Conservation (phyloP, 2,888 invertebrate species). For the Cryptocheilus praepositus region DNA sequence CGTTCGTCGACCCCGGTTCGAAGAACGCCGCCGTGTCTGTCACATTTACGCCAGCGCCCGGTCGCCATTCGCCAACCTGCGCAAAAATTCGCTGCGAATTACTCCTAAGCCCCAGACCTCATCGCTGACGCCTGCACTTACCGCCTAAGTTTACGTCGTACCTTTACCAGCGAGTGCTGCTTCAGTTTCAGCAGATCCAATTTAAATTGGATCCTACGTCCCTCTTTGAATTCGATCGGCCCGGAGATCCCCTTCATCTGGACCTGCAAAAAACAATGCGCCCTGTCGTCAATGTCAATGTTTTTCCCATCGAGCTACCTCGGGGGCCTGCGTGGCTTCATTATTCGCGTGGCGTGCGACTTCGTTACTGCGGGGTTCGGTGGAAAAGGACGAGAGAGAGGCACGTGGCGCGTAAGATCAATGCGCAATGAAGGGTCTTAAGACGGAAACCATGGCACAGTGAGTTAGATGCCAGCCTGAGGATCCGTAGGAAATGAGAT, state of each 20-base stretch:
- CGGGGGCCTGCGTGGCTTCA: no score
- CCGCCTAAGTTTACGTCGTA: slow-evolving; percentile 33
- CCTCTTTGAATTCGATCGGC: slow-evolving; percentile 87
- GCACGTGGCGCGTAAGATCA: no score
- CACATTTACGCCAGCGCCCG: slow-evolving; percentile 81
- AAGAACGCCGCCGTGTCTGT: slow-evolving; percentile 84
- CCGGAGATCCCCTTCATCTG: slow-evolving; percentile 89
- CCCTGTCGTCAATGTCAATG: slow-evolving; percentile 3
- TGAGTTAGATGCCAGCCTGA: no score
- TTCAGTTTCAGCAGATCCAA: slow-evolving; percentile 85
- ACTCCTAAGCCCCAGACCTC: neutral
- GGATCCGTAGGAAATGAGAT: no score
- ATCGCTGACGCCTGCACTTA: no score
- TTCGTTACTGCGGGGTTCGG: slow-evolving; percentile 4
- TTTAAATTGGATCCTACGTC: slow-evolving; percentile 84
- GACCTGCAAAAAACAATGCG: slow-evolving; percentile 76
- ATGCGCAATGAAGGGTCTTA: no score
- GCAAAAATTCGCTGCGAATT: neutral
- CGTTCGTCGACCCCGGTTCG: slow-evolving; percentile 83
- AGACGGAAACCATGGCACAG: no score
- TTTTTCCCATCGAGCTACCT: neutral
- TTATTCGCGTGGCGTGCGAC: neutral
- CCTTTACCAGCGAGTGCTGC: slow-evolving; percentile 83
- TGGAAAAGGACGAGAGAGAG: no score
- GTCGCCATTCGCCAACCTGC: slow-evolving; percentile 84